These are phyloP conservation scores for Rhadinocentrus ornatus DNA, from an alignment of 2,797 vertebrate genomes.

Conservation along the genomic window DNA sequence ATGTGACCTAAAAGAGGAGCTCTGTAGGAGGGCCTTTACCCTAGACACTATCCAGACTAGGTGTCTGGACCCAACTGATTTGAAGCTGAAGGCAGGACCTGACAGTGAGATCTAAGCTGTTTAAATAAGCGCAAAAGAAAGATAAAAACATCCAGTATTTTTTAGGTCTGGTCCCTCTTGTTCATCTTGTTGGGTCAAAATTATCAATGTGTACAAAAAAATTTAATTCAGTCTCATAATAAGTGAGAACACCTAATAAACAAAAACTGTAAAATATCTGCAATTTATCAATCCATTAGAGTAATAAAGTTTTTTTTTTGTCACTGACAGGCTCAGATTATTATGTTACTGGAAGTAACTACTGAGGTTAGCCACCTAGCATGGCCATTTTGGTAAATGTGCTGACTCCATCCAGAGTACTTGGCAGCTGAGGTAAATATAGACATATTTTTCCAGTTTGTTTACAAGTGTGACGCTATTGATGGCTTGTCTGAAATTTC, in stretches of 20 bases:
- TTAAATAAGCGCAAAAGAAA: conserved; percentile 47
- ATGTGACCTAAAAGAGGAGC: conserved; percentile 78
- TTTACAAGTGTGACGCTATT: not conserved
- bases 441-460: not conserved
- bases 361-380: not conserved
- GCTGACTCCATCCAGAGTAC: not conserved
- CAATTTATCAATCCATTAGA: not conserved
- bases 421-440: not conserved
- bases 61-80: conserved; percentile 68
- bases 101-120: conserved; percentile 52
- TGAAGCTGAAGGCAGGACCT: conserved; percentile 31
- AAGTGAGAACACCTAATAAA: not conserved
- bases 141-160: not conserved
- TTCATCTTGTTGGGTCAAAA: not conserved
- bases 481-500: not conserved
- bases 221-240: not conserved
- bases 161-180: not conserved
- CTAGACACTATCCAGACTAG: conserved; percentile 83
- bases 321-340: not conserved
- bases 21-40: conserved; percentile 78
- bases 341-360: not conserved
- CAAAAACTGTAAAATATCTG: not conserved
- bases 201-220: not conserved
- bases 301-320: not conserved
- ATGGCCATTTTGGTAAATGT: not conserved